A percentile compares a stretch with the other conserved stretches of the same genome.
phyloP scores from a whole-genome alignment of 2,797 vertebrate genomes.

The Rhinichthys osculus region DNA sequence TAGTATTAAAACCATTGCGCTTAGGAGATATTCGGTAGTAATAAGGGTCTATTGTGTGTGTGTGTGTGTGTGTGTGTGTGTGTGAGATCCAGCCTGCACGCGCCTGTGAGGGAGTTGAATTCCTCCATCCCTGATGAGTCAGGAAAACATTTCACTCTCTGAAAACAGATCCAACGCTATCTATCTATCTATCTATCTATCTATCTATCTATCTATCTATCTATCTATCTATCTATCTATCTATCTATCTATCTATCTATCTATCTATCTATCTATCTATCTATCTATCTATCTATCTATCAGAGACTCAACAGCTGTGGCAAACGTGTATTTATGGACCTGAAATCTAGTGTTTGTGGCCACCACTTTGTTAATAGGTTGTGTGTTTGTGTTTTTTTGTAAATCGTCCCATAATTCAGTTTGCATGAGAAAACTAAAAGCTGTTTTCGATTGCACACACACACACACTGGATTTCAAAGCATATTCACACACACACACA shows the following conservation, averaged over 20 bases:
- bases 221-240: no score
- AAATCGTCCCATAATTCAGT: constrained; percentile 1
- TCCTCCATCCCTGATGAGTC: constrained; percentile 8
- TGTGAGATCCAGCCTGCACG: background rate
- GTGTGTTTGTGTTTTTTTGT: constrained; percentile 23
- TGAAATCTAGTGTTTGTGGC: background rate
- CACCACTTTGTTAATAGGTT: constrained; percentile 1
- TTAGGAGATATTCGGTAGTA: background rate
- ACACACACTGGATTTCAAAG: background rate
- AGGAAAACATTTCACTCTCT: constrained; percentile 55
- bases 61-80: no score
- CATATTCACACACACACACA: background rate
- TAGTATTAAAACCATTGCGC: background rate
- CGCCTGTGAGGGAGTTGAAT: background rate
- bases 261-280: background rate
- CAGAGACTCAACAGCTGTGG: background rate
- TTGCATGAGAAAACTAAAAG: constrained; percentile 2
- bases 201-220: no score
- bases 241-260: background rate
- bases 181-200: no score
- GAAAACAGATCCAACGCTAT: constrained; percentile 52
- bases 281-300: background rate
- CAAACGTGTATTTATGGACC: constrained; percentile 2
- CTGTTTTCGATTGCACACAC: background rate
- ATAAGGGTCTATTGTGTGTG: background rate